These are phyloP conservation scores for Notodonta ziczac DNA, from an alignment of 2,888 invertebrate species.

Conservation along the genomic window DNA sequence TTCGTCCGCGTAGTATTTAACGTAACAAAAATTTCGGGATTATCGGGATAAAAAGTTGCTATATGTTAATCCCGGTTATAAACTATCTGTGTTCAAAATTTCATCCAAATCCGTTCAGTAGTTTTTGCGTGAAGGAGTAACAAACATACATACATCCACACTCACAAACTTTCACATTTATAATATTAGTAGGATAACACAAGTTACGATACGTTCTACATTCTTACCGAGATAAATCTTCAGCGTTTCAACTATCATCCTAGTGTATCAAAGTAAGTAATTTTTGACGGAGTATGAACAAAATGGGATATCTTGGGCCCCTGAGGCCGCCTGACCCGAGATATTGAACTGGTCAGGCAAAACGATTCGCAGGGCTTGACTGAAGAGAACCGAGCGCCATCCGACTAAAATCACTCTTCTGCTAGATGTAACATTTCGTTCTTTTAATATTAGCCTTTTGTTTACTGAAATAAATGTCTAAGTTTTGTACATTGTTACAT, in stretches of 20 bases:
- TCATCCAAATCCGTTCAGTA: too few relatives aligned
- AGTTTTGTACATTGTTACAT: too few relatives aligned
- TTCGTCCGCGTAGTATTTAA: too few relatives aligned
- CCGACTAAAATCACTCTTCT: conserved; percentile 36
- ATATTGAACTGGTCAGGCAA: conserved; percentile 61
- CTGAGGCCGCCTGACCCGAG: conserved; percentile 63
- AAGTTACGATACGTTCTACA: conserved; percentile 24
- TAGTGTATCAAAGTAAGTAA: conserved; percentile 56
- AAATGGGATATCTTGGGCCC: conserved; percentile 62
- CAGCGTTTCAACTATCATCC: conserved; percentile 65
- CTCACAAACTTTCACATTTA: too few relatives aligned
- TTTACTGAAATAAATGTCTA: not conserved
- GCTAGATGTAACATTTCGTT: conserved; percentile 12
- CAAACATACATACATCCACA: too few relatives aligned
- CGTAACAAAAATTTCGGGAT: too few relatives aligned
- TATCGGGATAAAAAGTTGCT: too few relatives aligned
- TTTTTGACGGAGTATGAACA: conserved; percentile 70
- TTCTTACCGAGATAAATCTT: conserved; percentile 63
- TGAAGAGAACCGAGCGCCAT: conserved; percentile 44
- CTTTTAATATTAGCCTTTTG: conserved; percentile 22
- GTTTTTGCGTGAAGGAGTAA: too few relatives aligned
- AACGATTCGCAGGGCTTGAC: conserved; percentile 49
- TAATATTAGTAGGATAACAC: too few relatives aligned
- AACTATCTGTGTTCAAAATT: too few relatives aligned
- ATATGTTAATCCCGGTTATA: too few relatives aligned